A percentile compares a stretch with the other conserved stretches of the same genome.
Evolutionary conservation across 2,888 invertebrate genomes (phyloP).

Genomic region (Cephalotes varians): DNA sequence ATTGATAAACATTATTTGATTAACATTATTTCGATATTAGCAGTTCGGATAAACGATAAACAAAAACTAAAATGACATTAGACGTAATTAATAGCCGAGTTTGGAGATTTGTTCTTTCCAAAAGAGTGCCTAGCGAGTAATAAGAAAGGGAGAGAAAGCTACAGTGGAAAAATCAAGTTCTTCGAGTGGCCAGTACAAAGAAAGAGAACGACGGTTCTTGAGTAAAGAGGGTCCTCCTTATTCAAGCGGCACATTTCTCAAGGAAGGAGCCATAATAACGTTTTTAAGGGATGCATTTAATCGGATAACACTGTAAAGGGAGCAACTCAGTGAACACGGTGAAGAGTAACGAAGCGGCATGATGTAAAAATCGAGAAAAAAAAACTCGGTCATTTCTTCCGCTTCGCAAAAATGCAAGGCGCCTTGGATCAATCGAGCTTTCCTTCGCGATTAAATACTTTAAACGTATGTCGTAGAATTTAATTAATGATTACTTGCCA

Average conservation of each 20-base stretch:
- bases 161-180: slow-evolving; percentile 62
- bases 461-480: neutral
- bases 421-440: slow-evolving; percentile 21
- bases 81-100: slow-evolving; percentile 12
- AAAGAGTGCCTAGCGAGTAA: neutral
- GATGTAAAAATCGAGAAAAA: slow-evolving; percentile 44
- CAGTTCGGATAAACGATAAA: neutral
- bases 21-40: neutral
- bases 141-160: slow-evolving; percentile 26
- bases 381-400: slow-evolving; percentile 34
- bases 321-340: slow-evolving; percentile 35
- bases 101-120: neutral
- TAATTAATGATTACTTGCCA: neutral
- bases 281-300: slow-evolving; percentile 51
- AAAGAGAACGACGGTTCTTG: slow-evolving; percentile 33
- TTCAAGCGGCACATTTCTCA: slow-evolving; percentile 53
- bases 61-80: slow-evolving; percentile 4
- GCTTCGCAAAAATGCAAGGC: slow-evolving; percentile 19
- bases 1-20: neutral
- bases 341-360: slow-evolving; percentile 47
- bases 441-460: slow-evolving; percentile 37
- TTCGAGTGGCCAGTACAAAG: slow-evolving; percentile 60
- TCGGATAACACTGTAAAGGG: slow-evolving; percentile 48
- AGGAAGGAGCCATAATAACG: slow-evolving; percentile 44
- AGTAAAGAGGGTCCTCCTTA: slow-evolving; percentile 47